A percentile compares a stretch with the other conserved stretches of the same genome.
Conservation (phyloP, 2,888 invertebrate species). For the Diogma glabrata region DNA sequence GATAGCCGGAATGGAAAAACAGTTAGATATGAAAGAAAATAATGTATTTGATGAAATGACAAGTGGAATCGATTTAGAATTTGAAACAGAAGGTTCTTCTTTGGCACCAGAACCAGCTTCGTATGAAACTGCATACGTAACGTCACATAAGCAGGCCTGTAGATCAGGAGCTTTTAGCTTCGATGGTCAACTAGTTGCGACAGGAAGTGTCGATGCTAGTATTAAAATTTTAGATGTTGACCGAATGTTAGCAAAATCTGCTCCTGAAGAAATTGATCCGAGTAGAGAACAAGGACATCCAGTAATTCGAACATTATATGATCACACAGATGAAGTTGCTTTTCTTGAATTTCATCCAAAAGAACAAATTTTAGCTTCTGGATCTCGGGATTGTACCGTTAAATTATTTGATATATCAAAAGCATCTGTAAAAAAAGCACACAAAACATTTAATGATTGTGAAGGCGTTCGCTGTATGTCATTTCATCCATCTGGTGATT, state of each 20-base stretch:
- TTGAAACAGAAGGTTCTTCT: slow-evolving; percentile 87
- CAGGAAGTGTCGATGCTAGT: slow-evolving; percentile 96
- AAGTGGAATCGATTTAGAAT: slow-evolving; percentile 62
- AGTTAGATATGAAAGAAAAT: slow-evolving; percentile 38
- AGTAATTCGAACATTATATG: slow-evolving; percentile 86
- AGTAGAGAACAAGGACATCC: slow-evolving; percentile 89
- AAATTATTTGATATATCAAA: slow-evolving; percentile 98
- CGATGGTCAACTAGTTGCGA: slow-evolving; percentile 93
- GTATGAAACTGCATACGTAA: slow-evolving; percentile 98
- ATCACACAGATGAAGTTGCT: slow-evolving; percentile 96
- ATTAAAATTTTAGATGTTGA: slow-evolving; percentile 99
- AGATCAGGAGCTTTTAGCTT: slow-evolving; percentile 90
- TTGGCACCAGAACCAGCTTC: slow-evolving; percentile 93
- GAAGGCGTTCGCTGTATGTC: slow-evolving; percentile 82
- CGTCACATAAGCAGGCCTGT: slow-evolving; percentile 94
- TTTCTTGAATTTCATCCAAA: slow-evolving; percentile 94
- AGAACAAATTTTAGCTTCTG: slow-evolving; percentile 89
- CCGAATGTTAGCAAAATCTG: slow-evolving; percentile 96
- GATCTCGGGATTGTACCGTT: slow-evolving; percentile 86
- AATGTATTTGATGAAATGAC: slow-evolving; percentile 26
- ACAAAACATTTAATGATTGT: slow-evolving; percentile 89
- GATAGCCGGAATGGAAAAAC: slow-evolving; percentile 53
- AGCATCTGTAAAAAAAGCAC: slow-evolving; percentile 96
- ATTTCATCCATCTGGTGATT: slow-evolving; percentile 94
- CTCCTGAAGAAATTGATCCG: slow-evolving; percentile 75